A percentile compares a stretch with the other conserved stretches of the same genome.
Evolutionary conservation across 2,113 vertebrate species (phyloP).

Genomic region (Albula glossodonta): DNA sequence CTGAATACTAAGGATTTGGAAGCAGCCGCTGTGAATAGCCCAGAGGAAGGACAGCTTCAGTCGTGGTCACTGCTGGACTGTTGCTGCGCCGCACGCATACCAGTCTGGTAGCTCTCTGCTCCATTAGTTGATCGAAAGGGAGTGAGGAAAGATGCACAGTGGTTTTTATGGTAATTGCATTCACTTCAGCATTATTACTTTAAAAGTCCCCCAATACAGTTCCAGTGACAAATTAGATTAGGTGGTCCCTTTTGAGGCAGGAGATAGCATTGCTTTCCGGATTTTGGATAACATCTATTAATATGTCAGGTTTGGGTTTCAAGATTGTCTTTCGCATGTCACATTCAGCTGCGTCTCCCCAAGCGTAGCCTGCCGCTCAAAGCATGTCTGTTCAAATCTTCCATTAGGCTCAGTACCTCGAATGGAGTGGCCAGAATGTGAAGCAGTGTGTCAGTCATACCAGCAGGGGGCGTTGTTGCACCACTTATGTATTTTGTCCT

Average conservation of each 20-base stretch:
- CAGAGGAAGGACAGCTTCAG: not conserved
- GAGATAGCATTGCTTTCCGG: slow-evolving; percentile 20
- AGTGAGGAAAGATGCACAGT: slow-evolving; percentile 7
- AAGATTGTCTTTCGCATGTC: slow-evolving; percentile 43
- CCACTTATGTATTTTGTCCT: not conserved
- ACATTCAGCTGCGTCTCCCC: slow-evolving; percentile 46
- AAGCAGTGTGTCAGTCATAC: not conserved
- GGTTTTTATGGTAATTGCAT: not conserved
- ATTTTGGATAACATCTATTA: slow-evolving; percentile 33
- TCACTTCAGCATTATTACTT: not conserved
- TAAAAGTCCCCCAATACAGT: not conserved
- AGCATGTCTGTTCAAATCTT: slow-evolving; percentile 38
- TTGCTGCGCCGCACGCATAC: not conserved
- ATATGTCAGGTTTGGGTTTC: slow-evolving; percentile 41
- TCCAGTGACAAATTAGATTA: not conserved
- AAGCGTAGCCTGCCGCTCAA: slow-evolving; percentile 28
- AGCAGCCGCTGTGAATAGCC: not conserved
- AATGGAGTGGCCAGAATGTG: not conserved
- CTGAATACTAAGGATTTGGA: not conserved
- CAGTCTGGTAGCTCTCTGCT: not conserved
- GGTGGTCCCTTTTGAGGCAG: slow-evolving; percentile 10
- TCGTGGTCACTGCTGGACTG: not conserved
- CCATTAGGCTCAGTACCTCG: not conserved
- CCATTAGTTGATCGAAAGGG: slow-evolving; percentile 2
- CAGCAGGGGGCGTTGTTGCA: slow-evolving; percentile 51